phyloP scores from a whole-genome alignment of 2,888 invertebrate species.

The Teleiodes luculella region DNA sequence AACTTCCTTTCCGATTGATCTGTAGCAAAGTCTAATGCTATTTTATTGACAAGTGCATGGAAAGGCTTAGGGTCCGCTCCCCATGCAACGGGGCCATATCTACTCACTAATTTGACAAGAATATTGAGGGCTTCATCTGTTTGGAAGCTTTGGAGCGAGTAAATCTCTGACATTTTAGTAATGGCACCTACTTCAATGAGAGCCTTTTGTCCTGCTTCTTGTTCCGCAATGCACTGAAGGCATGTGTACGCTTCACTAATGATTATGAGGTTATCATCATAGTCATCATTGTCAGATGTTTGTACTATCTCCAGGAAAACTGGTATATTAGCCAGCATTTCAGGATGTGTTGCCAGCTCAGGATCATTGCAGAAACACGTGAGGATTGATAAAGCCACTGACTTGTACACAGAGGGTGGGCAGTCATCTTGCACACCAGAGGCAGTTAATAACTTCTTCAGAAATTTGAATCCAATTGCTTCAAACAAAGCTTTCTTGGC shows the following conservation, averaged over 20 bases:
- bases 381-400: slow-evolving; percentile 91
- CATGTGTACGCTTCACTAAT: slow-evolving; percentile 92
- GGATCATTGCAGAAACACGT: slow-evolving; percentile 91
- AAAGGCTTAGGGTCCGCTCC: slow-evolving; percentile 87
- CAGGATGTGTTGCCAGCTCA: slow-evolving; percentile 88
- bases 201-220: slow-evolving; percentile 88
- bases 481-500: slow-evolving; percentile 91
- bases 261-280: slow-evolving; percentile 91
- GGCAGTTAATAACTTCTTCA: slow-evolving; percentile 87
- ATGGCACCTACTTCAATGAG: slow-evolving; percentile 88
- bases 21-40: slow-evolving; percentile 91
- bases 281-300: slow-evolving; percentile 89
- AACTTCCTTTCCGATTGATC: slow-evolving; percentile 94
- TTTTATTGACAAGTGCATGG: slow-evolving; percentile 88
- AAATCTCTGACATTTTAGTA: slow-evolving; percentile 90
- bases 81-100: slow-evolving; percentile 87
- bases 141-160: slow-evolving; percentile 92
- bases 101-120: slow-evolving; percentile 84
- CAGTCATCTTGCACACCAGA: slow-evolving; percentile 91
- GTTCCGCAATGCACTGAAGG: slow-evolving; percentile 87
- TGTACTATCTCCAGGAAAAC: slow-evolving; percentile 91
- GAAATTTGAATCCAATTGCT: slow-evolving; percentile 92
- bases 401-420: slow-evolving; percentile 93
- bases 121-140: slow-evolving; percentile 92
- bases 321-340: slow-evolving; percentile 90